These are phyloP conservation scores for Leucosticte australis DNA, from an alignment of 2,113 vertebrate genomes.

Conservation along the genomic window DNA sequence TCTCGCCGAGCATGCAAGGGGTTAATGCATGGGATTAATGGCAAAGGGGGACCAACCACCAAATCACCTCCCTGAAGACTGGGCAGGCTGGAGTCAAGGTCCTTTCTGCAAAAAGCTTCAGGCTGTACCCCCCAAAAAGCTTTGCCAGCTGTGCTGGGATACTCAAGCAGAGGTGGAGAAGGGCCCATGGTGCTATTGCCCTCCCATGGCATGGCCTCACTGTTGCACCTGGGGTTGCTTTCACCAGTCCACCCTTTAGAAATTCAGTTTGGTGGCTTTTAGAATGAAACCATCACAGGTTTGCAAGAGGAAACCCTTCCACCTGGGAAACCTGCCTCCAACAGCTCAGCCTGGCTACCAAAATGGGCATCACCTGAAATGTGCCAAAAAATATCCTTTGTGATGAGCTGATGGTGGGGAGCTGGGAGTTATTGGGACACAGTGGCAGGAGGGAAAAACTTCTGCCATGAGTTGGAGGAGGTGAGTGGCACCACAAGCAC, in stretches of 20 bases:
- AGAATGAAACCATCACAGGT: background rate
- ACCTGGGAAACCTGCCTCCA: background rate
- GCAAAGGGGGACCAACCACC: background rate
- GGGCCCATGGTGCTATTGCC: accelerated
- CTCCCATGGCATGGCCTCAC: accelerated
- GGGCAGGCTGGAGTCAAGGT: background rate
- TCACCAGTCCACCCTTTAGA: background rate
- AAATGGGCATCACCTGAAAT: accelerated
- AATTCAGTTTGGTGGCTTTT: background rate
- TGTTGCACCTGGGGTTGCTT: background rate
- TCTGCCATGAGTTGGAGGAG: background rate
- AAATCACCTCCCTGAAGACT: accelerated
- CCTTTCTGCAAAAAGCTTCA: background rate
- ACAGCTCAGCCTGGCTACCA: background rate
- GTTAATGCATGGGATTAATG: accelerated
- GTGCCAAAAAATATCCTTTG: background rate
- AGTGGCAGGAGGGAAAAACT: background rate
- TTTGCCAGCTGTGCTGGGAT: no score
- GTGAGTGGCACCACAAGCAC: accelerated
- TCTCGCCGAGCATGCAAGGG: accelerated
- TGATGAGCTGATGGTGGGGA: background rate
- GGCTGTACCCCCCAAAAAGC: background rate
- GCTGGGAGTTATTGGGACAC: background rate
- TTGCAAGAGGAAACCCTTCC: background rate
- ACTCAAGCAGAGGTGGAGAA: accelerated